Evolutionary conservation across 2,113 vertebrate species (phyloP).

Genomic region (Strigops habroptila): DNA sequence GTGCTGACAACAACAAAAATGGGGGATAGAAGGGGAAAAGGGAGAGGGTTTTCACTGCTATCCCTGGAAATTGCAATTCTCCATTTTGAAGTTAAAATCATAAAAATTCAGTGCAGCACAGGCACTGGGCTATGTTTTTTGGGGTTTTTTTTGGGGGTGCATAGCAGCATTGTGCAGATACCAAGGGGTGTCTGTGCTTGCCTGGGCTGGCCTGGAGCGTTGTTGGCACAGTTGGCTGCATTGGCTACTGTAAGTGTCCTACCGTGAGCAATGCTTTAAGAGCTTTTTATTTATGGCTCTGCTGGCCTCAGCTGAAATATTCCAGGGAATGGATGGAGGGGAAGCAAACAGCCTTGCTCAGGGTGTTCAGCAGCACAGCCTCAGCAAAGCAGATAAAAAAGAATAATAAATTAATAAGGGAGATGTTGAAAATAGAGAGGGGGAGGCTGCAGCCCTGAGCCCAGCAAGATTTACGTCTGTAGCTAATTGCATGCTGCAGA

Average conservation of each 20-base stretch:
- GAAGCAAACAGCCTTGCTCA: not conserved
- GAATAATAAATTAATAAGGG: not conserved
- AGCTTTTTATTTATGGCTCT: not conserved
- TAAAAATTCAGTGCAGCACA: not conserved
- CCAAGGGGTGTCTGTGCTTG: not conserved
- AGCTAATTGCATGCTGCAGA: not conserved
- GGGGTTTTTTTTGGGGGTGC: not conserved
- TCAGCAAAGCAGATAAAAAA: not conserved
- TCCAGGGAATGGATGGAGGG: not conserved
- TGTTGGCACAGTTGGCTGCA: fast-evolving
- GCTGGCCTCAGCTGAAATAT: not conserved
- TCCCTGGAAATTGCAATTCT: not conserved
- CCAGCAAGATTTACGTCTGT: not conserved
- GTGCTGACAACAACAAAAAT: not conserved
- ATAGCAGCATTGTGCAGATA: not conserved
- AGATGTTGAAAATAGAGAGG: not conserved
- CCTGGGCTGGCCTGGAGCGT: not conserved
- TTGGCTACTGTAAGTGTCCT: not conserved
- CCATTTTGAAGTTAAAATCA: not conserved
- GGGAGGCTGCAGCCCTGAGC: not conserved
- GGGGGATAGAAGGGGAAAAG: not conserved
- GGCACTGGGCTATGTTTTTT: not conserved
- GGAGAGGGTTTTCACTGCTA: not conserved
- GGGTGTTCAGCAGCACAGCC: fast-evolving
- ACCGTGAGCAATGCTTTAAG: not conserved